Conservation (phyloP, 1,140 invertebrate genomes). For the Bombus haemorrhoidalis region DNA sequence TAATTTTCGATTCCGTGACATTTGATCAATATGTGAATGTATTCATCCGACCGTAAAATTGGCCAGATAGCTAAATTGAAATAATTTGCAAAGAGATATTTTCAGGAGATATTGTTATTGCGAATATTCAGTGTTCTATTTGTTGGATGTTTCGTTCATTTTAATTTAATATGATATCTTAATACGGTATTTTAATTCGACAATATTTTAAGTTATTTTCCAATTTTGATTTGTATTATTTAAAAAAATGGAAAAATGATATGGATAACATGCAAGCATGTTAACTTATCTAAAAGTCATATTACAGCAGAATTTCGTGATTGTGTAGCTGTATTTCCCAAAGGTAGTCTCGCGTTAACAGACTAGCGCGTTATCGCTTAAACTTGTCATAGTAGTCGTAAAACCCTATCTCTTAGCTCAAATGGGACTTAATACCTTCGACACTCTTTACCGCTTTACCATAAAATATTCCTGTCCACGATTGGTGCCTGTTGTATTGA, state of each 20-base stretch:
- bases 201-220: too few relatives aligned
- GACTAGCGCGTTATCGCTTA: constrained; percentile 45
- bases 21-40: not conserved
- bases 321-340: not conserved
- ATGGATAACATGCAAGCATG: too few relatives aligned
- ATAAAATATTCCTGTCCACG: constrained; percentile 4
- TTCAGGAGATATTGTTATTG: too few relatives aligned
- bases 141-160: too few relatives aligned
- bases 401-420: constrained; percentile 48
- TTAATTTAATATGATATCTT: too few relatives aligned
- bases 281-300: not conserved
- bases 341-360: constrained; percentile 33
- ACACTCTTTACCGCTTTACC: constrained; percentile 12
- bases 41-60: not conserved
- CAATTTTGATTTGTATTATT: too few relatives aligned
- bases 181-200: too few relatives aligned
- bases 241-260: too few relatives aligned
- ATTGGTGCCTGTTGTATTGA: not conserved
- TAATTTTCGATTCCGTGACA: not conserved
- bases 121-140: too few relatives aligned
- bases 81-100: not conserved
- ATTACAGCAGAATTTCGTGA: not conserved
- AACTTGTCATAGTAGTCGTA: constrained; percentile 40
- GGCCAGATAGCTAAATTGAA: not conserved
- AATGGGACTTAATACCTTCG: not conserved